Conservation (phyloP, 2,888 invertebrate genomes). For the Chaitophorus viminalis region DNA sequence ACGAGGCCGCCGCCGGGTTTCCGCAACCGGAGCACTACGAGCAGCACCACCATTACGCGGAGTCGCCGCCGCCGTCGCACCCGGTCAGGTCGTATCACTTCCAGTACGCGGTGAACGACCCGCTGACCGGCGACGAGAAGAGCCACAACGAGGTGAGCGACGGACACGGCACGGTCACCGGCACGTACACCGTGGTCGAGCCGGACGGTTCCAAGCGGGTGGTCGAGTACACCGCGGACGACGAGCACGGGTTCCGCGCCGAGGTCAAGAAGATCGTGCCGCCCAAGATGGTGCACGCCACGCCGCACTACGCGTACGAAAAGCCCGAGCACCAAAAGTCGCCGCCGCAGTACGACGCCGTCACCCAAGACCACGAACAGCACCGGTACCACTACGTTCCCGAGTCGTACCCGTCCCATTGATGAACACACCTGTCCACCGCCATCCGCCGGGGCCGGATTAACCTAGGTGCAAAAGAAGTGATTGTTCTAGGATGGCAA, state of each 20-base stretch:
- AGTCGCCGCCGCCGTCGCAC: no score
- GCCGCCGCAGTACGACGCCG: not conserved
- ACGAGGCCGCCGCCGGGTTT: not conserved
- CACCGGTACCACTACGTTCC: not conserved
- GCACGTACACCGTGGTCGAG: conserved; percentile 42
- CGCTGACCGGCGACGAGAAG: conserved; percentile 44
- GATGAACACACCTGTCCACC: not conserved
- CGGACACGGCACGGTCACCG: conserved; percentile 40
- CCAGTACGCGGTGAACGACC: conserved; percentile 44
- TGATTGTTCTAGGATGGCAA: no score
- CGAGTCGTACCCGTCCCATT: not conserved
- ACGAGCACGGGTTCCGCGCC: conserved; percentile 43
- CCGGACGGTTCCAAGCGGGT: conserved; percentile 50
- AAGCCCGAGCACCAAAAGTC: not conserved
- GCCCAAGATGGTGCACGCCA: not conserved
- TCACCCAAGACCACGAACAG: not conserved
- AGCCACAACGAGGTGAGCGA: conserved; percentile 36
- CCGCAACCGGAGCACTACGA: not conserved
- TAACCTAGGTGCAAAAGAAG: no score
- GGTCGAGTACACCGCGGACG: conserved; percentile 54
- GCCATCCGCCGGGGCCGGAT: no score
- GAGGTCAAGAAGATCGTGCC: conserved; percentile 38
- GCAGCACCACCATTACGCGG: no score
- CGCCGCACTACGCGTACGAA: not conserved
- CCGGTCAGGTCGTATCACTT: conserved; percentile 25